These are phyloP conservation scores for Tympanoctomys barrerae DNA, from an alignment of 2,797 vertebrate species.

Conservation along the genomic window DNA sequence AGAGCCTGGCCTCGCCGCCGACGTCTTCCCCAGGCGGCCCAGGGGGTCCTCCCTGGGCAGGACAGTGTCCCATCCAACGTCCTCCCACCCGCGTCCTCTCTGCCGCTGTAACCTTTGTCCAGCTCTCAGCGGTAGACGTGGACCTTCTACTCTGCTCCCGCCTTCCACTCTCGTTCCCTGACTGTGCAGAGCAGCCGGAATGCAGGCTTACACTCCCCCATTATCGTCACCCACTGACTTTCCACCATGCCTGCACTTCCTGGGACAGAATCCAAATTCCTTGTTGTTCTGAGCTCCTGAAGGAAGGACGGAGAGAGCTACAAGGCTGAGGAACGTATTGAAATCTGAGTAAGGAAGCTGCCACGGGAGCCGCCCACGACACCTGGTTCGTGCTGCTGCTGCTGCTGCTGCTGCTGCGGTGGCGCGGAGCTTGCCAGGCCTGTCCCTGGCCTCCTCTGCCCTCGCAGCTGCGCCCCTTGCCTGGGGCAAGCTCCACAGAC, in stretches of 20 bases:
- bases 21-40: neutral
- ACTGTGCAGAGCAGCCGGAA: neutral
- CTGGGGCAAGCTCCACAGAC: neutral
- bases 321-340: neutral
- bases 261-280: neutral
- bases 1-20: too few species aligned
- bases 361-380: neutral
- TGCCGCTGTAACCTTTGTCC: neutral
- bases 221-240: neutral
- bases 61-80: neutral
- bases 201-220: neutral
- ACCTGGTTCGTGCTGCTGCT: neutral
- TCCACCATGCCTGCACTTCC: neutral
- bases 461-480: accelerated
- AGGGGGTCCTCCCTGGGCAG: neutral
- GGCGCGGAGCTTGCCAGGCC: accelerated
- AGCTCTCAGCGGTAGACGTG: accelerated
- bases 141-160: neutral
- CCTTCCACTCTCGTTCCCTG: neutral
- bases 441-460: neutral
- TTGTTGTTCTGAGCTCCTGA: neutral
- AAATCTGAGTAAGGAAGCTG: neutral
- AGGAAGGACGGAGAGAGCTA: neutral
- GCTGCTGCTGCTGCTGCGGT: too few species aligned
- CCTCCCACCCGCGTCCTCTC: neutral